phyloP scores from a whole-genome alignment of 2,797 vertebrate species.

The Gymnoscopelus braueri region DNA sequence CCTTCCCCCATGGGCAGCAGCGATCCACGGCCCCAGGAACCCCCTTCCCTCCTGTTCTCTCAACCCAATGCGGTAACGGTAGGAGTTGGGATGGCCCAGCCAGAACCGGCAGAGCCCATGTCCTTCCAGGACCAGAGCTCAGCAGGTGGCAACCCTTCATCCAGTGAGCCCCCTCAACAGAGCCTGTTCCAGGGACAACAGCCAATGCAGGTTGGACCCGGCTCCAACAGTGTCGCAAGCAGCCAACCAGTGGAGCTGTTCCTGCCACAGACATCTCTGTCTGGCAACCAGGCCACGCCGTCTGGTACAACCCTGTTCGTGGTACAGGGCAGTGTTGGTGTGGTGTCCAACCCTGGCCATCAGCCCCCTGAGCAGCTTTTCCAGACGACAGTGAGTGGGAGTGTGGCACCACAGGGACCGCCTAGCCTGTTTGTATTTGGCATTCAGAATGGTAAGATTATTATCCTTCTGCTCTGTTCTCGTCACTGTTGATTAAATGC shows the following conservation, averaged over 20 bases:
- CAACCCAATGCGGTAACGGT: conserved; percentile 74
- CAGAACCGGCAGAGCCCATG: conserved; percentile 90
- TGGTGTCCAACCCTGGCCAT: conserved; percentile 82
- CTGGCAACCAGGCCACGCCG: conserved; percentile 82
- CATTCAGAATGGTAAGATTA: conserved; percentile 91
- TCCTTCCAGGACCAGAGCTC: conserved; percentile 92
- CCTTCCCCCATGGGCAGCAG: conserved; percentile 76
- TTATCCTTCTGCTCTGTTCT: too few relatives aligned
- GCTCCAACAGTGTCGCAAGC: conserved; percentile 84
- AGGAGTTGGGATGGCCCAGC: conserved; percentile 81
- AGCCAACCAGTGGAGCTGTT: conserved; percentile 92
- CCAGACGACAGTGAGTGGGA: conserved; percentile 85
- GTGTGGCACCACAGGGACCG: conserved; percentile 87
- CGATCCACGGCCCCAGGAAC: conserved; percentile 83
- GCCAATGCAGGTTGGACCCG: conserved; percentile 94
- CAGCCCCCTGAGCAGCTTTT: conserved; percentile 88
- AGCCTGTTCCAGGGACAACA: conserved; percentile 92
- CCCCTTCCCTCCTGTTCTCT: conserved; percentile 83
- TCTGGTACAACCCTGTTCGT: conserved; percentile 87
- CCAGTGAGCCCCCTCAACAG: conserved; percentile 77
- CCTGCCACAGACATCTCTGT: conserved; percentile 92
- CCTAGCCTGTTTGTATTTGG: conserved; percentile 95
- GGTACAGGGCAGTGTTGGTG: conserved; percentile 86
- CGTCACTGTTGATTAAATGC: too few relatives aligned
- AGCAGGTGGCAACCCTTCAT: conserved; percentile 74